Base-by-base conservation (phyloP, 2,113 vertebrate genomes). In the Noctilio leporinus region DNA sequence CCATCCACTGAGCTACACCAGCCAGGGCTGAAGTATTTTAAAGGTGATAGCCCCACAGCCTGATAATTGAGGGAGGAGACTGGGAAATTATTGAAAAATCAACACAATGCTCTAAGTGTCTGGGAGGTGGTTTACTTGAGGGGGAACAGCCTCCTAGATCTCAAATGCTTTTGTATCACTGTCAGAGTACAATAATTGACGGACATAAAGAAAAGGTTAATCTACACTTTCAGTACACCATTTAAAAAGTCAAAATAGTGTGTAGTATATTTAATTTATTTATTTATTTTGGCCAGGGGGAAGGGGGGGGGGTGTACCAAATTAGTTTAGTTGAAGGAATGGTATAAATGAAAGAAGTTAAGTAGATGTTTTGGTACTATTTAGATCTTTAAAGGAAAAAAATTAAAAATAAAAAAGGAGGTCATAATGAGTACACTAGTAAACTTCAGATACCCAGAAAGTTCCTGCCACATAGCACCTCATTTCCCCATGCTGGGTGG, bases 371-470 rank as follows among this genome's bases (percentile, higher is more conserved):
- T 49, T 90, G n/a, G 80, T 33, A 57, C 10, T 77, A 62, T 45
- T 80, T 45, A 55, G 55, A 47, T 93, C 70, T 81, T 72, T 49
- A 80, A 89, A 24, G 10, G 51, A 83, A 86, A 94, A 45, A 45
- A 72, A 20, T 67, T 59, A 87, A 94, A 95, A 86, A 17, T 33
- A 33, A 77, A 94, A 96, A 94, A 75, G 17, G 57, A 35, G 35
- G n/a, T n/a, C n/a, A n/a, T 19, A 75, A 33, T 51, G 62, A 73
- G 43, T 49, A 86, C 78, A 86, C 43, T 40, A 91, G 43, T 76
- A 73, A 94, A 69, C 24, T 81, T 97, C 53, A 45, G 30, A 45
- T 38, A 91, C 45, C 26, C 49, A 95, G 43, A 78, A 95, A 89
- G 57, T 89, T 62, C 26, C 67, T 86, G 47, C n/a, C 70, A 57